phyloP scores from a whole-genome alignment of 92 coral and sea anemone genomes.

The Parazoanthus atlanticus region DNA sequence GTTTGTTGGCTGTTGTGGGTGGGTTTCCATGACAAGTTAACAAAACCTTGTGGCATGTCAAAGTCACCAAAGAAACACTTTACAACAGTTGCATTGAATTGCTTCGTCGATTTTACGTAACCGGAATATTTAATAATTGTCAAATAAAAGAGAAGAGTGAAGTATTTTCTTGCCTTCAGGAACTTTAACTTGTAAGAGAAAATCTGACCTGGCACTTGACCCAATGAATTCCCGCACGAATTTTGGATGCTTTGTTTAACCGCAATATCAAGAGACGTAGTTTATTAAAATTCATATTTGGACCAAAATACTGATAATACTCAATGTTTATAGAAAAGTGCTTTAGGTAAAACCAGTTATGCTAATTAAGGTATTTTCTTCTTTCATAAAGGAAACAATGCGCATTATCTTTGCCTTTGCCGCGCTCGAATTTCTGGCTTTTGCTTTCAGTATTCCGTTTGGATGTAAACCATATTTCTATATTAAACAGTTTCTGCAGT shows the following conservation, averaged over 20 bases:
- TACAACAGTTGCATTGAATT: slow-evolving; percentile 5
- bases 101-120: background rate
- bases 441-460: background rate
- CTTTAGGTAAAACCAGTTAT: slow-evolving; percentile 43
- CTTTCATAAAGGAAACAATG: slow-evolving; percentile 35
- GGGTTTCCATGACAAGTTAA: slow-evolving; percentile 41
- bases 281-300: slow-evolving; percentile 33
- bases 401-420: slow-evolving; percentile 1
- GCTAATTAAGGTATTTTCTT: slow-evolving; percentile 44
- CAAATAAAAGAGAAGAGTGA: background rate
- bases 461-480: background rate
- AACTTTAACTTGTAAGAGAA: background rate
- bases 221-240: slow-evolving; percentile 37
- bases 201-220: slow-evolving; percentile 29
- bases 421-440: slow-evolving; percentile 2
- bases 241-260: slow-evolving; percentile 9
- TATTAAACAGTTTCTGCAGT: background rate
- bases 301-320: slow-evolving; percentile 41
- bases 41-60: slow-evolving; percentile 35
- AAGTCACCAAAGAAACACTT: slow-evolving; percentile 34
- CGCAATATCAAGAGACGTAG: slow-evolving; percentile 23
- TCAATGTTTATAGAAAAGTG: slow-evolving; percentile 46
- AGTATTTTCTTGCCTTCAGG: background rate
- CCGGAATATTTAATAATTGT: background rate
- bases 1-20: background rate